These are phyloP conservation scores for Agrotis exclamationis DNA, from an alignment of 2,888 invertebrate genomes.

Conservation along the genomic window DNA sequence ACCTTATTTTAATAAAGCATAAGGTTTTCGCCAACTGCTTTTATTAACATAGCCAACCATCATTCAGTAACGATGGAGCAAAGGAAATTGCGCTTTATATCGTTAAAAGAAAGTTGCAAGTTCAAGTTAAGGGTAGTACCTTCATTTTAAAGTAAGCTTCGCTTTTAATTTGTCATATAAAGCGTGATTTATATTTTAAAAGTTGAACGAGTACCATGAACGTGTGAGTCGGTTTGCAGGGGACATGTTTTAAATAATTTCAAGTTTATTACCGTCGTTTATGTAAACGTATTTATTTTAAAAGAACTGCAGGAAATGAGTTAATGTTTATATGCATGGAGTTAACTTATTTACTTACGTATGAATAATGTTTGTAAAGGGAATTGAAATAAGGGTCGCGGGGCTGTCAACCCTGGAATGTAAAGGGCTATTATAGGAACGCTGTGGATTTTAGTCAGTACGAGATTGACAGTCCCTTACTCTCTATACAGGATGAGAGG, in stretches of 20 bases:
- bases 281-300: constrained; percentile 29
- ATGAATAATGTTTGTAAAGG: not conserved
- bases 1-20: not conserved
- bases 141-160: constrained; percentile 61
- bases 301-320: constrained; percentile 14
- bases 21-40: constrained; percentile 15
- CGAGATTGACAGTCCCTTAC: no score
- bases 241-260: constrained; percentile 56
- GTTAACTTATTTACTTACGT: not conserved
- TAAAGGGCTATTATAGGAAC: no score
- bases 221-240: constrained; percentile 53
- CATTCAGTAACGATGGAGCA: constrained; percentile 22
- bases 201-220: constrained; percentile 58
- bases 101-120: constrained; percentile 20
- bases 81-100: constrained; percentile 40
- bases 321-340: constrained; percentile 11
- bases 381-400: not conserved
- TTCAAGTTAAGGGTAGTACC: constrained; percentile 7
- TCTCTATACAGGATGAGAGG: no score
- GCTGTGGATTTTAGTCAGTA: no score
- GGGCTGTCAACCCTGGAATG: no score
- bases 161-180: constrained; percentile 68
- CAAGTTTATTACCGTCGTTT: constrained; percentile 42
- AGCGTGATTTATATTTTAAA: constrained; percentile 67
- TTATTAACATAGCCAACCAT: constrained; percentile 32